These are phyloP conservation scores for Colletes gigas DNA, from an alignment of 1,140 invertebrate genomes.

Conservation along the genomic window DNA sequence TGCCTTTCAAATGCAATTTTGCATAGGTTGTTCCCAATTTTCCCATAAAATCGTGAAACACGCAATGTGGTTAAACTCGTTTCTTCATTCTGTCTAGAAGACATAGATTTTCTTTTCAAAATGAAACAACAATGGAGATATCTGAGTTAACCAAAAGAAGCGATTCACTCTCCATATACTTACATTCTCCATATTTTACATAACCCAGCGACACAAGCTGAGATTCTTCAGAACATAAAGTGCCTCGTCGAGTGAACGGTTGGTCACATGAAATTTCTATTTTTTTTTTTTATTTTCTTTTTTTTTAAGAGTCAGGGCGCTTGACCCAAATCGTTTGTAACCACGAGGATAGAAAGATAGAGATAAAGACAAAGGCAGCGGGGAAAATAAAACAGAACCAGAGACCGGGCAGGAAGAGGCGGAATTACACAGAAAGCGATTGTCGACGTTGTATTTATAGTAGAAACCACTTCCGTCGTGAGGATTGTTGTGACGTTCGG, in stretches of 20 bases:
- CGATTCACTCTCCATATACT: too few relatives aligned
- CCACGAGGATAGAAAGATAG: slow-evolving; percentile 26
- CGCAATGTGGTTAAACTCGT: too few relatives aligned
- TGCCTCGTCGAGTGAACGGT: slow-evolving; percentile 2
- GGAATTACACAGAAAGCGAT: slow-evolving; percentile 39
- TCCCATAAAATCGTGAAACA: too few relatives aligned
- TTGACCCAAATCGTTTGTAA: slow-evolving; percentile 45
- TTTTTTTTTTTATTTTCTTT: slow-evolving; percentile 15
- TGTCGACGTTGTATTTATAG: slow-evolving; percentile 28
- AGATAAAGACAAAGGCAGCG: slow-evolving; percentile 35
- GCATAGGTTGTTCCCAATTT: too few relatives aligned
- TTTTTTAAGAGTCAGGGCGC: slow-evolving; percentile 28
- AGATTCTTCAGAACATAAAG: slow-evolving; percentile 16
- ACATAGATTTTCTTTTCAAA: too few relatives aligned
- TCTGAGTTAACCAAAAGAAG: neutral
- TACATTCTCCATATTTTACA: neutral
- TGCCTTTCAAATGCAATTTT: too few relatives aligned
- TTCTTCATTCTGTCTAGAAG: too few relatives aligned
- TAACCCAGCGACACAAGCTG: neutral
- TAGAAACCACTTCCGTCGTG: slow-evolving; percentile 36
- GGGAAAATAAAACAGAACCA: slow-evolving; percentile 34
- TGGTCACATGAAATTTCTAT: slow-evolving; percentile 30
- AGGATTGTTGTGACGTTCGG: slow-evolving; percentile 17
- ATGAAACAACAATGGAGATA: too few relatives aligned
- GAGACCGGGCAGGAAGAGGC: slow-evolving; percentile 25